Evolutionary conservation across 1,140 invertebrate species (phyloP), one percentile per base, ranked within the genome.

Genomic region (Monochamus saltuarius): DNA sequence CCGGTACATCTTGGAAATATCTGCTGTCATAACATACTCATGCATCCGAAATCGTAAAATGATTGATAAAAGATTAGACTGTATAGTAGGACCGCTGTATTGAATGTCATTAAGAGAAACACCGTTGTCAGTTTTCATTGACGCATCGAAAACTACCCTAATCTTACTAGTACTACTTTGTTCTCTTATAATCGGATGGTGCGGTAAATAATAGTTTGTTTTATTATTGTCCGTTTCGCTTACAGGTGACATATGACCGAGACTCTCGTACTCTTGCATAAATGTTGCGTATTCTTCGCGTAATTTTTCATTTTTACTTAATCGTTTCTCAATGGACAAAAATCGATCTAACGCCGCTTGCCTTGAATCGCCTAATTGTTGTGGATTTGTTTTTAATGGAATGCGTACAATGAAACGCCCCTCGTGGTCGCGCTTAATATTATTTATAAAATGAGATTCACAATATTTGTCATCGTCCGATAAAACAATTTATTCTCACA

Each of bases 1-100:
- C 34, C 75, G 59, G 62, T 75, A 79, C 75, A 79, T 79, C 61
- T 78, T 73, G 16, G 38, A 51, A 19, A 75, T 66, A 51, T 76
- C 73, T 6, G 61, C 63, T 16, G 61, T 57, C 22, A 75, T 45
- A 10, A 70, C 66, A 51, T 50, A 63, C 61, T 43, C 17, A 47
- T 74, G 65, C 6, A 61, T 58, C 16, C 75, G 62, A 66, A 80
- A 81, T 3, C 73, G 61, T 9, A 38, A 14, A 16, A 40, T 38
- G 40, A 56, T 50, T 17, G 47, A 58, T 42, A 64, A 69, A 63
- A 74, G 50, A 36, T 64, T 56, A 11, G 40, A 16, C 42, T 71
- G 70, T n/a, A 73, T 16, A 7, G 51, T 67, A 2, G 68, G 68
- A 11, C 73, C 73, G n/a, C 50, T 29, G 17, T 47, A 46, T 22